Base-by-base conservation (phyloP, 2,888 invertebrate species). In the Scaeva pyrastri region DNA sequence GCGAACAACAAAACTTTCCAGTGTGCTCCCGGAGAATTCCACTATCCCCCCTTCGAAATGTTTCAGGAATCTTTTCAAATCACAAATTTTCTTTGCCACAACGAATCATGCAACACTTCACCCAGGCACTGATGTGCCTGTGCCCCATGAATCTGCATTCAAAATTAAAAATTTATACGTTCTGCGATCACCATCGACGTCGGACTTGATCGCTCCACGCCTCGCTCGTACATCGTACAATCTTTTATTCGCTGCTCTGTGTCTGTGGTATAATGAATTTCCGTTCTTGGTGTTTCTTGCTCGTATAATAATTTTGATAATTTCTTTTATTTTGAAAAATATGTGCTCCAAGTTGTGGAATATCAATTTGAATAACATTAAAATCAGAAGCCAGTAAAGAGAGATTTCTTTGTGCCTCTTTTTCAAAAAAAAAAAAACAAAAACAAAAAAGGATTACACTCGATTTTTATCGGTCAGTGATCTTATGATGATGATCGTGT, bases 141-240 rank as follows among this genome's bases (percentile, higher is more conserved):
- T 66, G 81, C 75, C 50, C 64, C 74, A 66, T 36, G 66, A 52
- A 66, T 62, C 39, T 21, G 50, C 39, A 76, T 80, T 75, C 26
- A 73, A 74, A 81, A 74, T 81, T 64, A 56, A 73, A 80, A 26
- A 26, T 85, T 84, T 78, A 86, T 82, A 85, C 88, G 86, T 87
- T 88, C 84, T 86, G 81, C 78, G 86, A 80, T 88, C 88, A 87
- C 72, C 89, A 81, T 58, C 85, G 82, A 78, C 88, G 89, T 88
- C 88, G 82, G 88, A 82, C 86, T 70, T 68, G 52, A 52, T 86
- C 56, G 76, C 81, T 86, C 56, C 36, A 6, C 36, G 36, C 23
- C 23, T 50, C 21, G 21, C 3, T 6, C n/a, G n/a, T n/a, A n/a
- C n/a, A n/a, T n/a, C n/a, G n/a, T 21, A 50, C 16, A 60, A 2